Evolutionary conservation across 2,888 invertebrate species (phyloP), one percentile per base, ranked within the genome.

Genomic region (Salpingus planirostris): DNA sequence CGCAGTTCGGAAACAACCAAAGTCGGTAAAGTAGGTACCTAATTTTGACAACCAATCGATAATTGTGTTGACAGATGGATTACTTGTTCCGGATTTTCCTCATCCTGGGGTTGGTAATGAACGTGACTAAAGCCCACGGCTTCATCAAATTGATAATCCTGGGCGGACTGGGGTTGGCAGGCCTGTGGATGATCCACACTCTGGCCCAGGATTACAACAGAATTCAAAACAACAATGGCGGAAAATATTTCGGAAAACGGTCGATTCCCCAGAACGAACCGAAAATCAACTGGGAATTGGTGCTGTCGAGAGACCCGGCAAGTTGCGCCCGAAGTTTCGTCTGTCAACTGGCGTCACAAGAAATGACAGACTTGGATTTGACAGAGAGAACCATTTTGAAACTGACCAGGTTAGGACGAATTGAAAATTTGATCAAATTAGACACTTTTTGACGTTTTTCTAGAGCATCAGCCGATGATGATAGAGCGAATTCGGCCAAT

Each of bases 141-240:
- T 59, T 65, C 41, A 52, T 68, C 21, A 54, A 59, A 39, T 33
- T 68, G 21, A 55, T 65, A 7, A 40, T 68, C 21, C 43, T 68
- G 34, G 64, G 65, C 5, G 57, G 56, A 7, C 45, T 66, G 31
- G 68, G 68, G 8, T 50, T 69, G 29, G 62, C 60, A 8, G 68
- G 68, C 7, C 43, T 69, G 39, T 69, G 65, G 61, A 60, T 68
- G 61, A 47, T 68, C 18, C 67, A 68, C 32, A 57, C 57, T 22
- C 49, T 68, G 21, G 67, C 66, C 2, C 60, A 64, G 44, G 67
- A 68, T 45, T 67, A 60, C 46, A 57, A 56, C 38, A 57, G 56
- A 35, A 64, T 65, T n/a, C 8, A 12, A 4, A 27, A 29, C n/a
- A 28, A 25, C 8, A 33, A 31, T 21, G 29, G 32, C 2, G 36